These are phyloP conservation scores for Phenganax marumi DNA, from an alignment of 92 coral and sea anemone genomes.

Conservation along the genomic window DNA sequence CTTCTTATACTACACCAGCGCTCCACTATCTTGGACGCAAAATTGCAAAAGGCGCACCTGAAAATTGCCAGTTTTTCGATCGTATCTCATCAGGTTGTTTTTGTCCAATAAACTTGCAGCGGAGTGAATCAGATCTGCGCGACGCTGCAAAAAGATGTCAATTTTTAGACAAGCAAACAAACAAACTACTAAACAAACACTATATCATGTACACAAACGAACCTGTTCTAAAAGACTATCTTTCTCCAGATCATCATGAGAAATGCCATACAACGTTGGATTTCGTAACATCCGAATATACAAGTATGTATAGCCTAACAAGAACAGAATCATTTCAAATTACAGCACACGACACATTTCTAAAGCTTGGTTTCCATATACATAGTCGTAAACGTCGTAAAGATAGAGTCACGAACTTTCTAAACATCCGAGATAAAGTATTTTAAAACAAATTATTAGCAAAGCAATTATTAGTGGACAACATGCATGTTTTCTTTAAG, in stretches of 20 bases:
- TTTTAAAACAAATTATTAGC: too few species aligned
- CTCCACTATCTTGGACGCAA: neutral
- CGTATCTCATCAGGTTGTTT: conserved; percentile 89
- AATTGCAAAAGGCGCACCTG: conserved; percentile 63
- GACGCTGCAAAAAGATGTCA: conserved; percentile 61
- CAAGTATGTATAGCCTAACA: conserved; percentile 84
- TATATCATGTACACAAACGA: neutral
- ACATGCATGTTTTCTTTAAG: too few species aligned
- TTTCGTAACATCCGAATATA: conserved; percentile 96
- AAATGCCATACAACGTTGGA: conserved; percentile 85
- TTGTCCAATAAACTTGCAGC: conserved; percentile 87
- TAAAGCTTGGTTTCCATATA: too few species aligned
- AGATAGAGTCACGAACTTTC: too few species aligned
- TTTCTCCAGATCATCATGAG: conserved; percentile 87
- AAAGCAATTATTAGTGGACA: too few species aligned
- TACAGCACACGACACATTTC: neutral
- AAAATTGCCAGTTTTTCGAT: conserved; percentile 91
- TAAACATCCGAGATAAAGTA: too few species aligned
- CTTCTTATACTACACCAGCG: neutral
- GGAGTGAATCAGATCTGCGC: conserved; percentile 93
- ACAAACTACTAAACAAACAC: neutral
- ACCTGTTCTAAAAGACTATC: conserved; percentile 94
- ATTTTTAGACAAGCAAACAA: neutral
- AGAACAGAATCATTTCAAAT: neutral
- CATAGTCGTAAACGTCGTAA: too few species aligned